These are phyloP conservation scores for Pollachius pollachius DNA, from an alignment of 2,113 vertebrate species.

Conservation along the genomic window DNA sequence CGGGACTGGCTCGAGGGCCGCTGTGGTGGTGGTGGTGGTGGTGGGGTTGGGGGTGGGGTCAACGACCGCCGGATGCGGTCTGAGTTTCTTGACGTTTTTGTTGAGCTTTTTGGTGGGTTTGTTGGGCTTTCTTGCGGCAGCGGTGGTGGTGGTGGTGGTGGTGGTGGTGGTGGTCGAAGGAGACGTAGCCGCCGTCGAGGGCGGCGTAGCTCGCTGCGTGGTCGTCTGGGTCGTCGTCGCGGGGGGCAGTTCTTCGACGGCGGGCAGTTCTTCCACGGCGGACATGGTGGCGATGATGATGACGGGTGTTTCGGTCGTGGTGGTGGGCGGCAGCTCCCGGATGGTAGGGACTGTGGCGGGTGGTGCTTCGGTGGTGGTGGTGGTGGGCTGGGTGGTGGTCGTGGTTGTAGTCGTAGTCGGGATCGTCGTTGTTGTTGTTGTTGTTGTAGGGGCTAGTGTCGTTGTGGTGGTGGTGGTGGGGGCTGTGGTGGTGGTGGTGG, in stretches of 20 bases:
- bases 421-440: conserved; percentile 13
- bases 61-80: conserved; percentile 31
- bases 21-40: too few relatives aligned
- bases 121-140: conserved; percentile 24
- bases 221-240: not conserved
- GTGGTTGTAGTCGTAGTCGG: conserved; percentile 7
- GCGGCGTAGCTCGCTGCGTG: not conserved
- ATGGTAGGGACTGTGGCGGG: too few relatives aligned
- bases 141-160: conserved; percentile 1
- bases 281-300: conserved; percentile 41
- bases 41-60: not conserved
- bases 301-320: conserved; percentile 20
- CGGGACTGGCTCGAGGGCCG: too few relatives aligned
- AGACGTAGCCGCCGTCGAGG: conserved; percentile 2
- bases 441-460: not conserved
- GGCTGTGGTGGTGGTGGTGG: not conserved
- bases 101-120: conserved; percentile 55
- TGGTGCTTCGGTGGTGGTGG: conserved; percentile 19
- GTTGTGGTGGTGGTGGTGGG: not conserved
- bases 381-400: conserved; percentile 5
- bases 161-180: conserved; percentile 15
- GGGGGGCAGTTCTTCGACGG: not conserved
- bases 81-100: conserved; percentile 51
- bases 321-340: not conserved
- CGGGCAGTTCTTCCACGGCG: conserved; percentile 1